A percentile compares a stretch with the other conserved stretches of the same genome.
phyloP scores from a whole-genome alignment of 1,140 invertebrate species.

The Pissodes strobi region DNA sequence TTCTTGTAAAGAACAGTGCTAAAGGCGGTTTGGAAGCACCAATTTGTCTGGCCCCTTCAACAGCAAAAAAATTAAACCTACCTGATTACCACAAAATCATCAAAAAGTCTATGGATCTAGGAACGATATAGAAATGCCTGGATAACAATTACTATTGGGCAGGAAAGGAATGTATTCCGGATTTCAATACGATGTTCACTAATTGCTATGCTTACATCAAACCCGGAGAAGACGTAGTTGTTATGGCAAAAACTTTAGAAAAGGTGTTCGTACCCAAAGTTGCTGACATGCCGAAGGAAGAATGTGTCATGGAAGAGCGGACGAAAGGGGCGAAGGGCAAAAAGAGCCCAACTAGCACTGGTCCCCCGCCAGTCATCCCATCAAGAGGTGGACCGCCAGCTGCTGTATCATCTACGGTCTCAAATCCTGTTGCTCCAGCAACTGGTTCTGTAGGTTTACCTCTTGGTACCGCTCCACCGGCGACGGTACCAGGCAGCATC shows the following conservation, averaged over 20 bases:
- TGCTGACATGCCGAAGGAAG: constrained; percentile 91
- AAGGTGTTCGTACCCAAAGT: constrained; percentile 72
- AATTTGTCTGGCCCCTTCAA: constrained; percentile 98
- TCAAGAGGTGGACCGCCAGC: constrained; percentile 54
- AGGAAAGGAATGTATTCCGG: constrained; percentile 95
- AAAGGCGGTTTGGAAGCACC: constrained; percentile 96
- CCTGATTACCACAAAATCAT: constrained; percentile 99
- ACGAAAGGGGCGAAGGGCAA: constrained; percentile 74
- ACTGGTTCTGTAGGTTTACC: no score
- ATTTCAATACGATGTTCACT: constrained; percentile 98
- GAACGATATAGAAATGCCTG: constrained; percentile 95
- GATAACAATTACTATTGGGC: constrained; percentile 97
- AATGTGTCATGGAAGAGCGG: constrained; percentile 78
- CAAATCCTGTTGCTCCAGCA: constrained; percentile 46
- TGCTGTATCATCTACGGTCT: no score
- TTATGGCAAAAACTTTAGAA: constrained; percentile 98
- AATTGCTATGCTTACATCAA: constrained; percentile 99
- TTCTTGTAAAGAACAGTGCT: constrained; percentile 93
- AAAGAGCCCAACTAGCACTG: constrained; percentile 56
- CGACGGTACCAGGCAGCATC: no score
- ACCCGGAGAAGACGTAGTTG: constrained; percentile 96
- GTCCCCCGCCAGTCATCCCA: constrained; percentile 44
- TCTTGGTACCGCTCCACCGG: no score
- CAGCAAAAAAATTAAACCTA: constrained; percentile 92
- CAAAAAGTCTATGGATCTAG: constrained; percentile 94